Percentiles rank a stretch among this genome's conserved stretches.
Evolutionary conservation across 1,140 invertebrate genomes (phyloP).

Genomic region (Macrosteles quadrilineatus): DNA sequence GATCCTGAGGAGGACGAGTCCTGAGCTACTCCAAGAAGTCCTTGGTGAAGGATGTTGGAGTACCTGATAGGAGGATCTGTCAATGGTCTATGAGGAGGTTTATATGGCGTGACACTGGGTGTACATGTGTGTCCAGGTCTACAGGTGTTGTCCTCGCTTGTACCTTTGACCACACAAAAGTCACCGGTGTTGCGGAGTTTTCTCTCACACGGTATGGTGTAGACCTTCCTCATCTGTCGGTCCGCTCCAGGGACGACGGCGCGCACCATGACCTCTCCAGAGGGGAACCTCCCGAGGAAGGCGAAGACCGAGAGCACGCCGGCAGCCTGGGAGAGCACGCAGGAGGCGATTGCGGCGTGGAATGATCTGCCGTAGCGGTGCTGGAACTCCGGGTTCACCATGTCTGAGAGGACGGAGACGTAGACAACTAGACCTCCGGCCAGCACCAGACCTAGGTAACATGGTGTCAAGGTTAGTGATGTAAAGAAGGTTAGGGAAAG

Average conservation of each 20-base stretch:
- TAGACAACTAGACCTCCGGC: conserved; percentile 64
- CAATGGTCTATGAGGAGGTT: too few relatives aligned
- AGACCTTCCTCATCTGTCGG: conserved; percentile 50
- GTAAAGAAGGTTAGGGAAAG: too few relatives aligned
- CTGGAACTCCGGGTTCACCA: conserved; percentile 55
- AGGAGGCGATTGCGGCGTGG: conserved; percentile 62
- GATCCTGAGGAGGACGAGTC: conserved; percentile 30
- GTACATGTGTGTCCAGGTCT: too few relatives aligned
- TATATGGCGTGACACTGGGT: background rate
- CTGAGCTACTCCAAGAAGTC: conserved; percentile 25
- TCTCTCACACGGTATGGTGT: too few relatives aligned
- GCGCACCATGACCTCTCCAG: conserved; percentile 65
- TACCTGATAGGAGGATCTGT: too few relatives aligned
- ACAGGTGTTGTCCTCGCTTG: too few relatives aligned
- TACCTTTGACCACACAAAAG: too few relatives aligned
- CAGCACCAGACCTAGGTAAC: conserved; percentile 64
- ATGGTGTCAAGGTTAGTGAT: too few relatives aligned
- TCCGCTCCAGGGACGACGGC: conserved; percentile 65
- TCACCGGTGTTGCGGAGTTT: too few relatives aligned
- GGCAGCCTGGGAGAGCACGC: conserved; percentile 66
- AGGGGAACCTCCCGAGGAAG: conserved; percentile 62
- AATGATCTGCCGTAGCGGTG: conserved; percentile 73
- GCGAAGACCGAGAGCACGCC: conserved; percentile 64
- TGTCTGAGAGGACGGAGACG: conserved; percentile 64
- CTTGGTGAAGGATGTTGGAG: conserved; percentile 30